Conservation (phyloP, 1,140 invertebrate genomes). For the Andricus grossulariae region DNA sequence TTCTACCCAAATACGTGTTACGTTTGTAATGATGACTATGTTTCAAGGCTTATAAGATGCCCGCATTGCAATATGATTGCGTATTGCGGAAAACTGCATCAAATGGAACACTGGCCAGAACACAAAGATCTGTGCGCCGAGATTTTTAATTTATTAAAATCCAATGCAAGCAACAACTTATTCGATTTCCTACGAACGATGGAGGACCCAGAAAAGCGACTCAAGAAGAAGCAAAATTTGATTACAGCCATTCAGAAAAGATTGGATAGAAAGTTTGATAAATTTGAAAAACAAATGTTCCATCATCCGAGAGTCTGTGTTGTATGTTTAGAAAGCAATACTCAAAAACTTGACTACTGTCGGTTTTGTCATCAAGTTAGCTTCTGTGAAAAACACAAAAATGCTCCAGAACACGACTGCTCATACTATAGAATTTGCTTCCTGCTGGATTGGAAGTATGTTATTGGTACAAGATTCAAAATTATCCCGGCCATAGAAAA, state of each 20-base stretch:
- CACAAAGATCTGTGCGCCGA: neutral
- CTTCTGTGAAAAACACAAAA: neutral
- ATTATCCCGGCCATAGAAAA: neutral
- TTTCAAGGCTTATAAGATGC: neutral
- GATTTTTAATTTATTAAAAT: neutral
- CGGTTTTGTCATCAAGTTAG: neutral
- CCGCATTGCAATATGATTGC: neutral
- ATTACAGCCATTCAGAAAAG: neutral
- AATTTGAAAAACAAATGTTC: conserved; percentile 15
- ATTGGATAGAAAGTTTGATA: neutral
- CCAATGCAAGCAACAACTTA: neutral
- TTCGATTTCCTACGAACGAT: neutral
- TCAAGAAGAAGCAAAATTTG: neutral
- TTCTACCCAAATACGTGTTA: conserved; percentile 10
- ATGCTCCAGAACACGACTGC: neutral
- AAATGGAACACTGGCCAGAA: neutral
- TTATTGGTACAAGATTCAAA: neutral
- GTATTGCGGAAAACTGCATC: conserved; percentile 4
- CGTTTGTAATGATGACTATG: neutral
- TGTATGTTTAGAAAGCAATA: neutral
- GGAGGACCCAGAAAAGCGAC: neutral
- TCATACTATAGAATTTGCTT: neutral
- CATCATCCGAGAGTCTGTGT: neutral
- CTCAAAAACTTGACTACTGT: neutral
- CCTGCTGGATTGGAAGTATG: neutral